phyloP scores from a whole-genome alignment of 2,797 vertebrate genomes.

The Chelidonichthys spinosus region DNA sequence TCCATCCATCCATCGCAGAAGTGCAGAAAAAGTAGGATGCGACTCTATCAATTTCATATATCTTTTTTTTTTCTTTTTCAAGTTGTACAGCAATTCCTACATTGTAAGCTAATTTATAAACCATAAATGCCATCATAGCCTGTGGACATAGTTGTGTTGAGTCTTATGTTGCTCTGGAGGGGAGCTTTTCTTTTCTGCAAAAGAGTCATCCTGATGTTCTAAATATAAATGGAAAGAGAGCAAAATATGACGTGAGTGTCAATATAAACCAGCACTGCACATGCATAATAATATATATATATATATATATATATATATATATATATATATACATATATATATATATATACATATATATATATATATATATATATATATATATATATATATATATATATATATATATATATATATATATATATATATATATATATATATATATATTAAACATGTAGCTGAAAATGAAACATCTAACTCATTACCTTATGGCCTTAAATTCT shows the following conservation, averaged over 20 bases:
- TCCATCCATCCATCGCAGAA: no score
- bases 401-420: constrained; percentile 2
- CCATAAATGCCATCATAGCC: no score
- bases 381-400: neutral
- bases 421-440: neutral
- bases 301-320: no score
- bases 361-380: constrained; percentile 3
- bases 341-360: constrained; percentile 15
- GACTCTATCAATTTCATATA: no score
- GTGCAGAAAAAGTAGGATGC: neutral
- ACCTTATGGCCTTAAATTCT: neutral
- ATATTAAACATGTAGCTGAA: neutral
- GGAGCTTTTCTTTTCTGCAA: neutral
- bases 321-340: neutral
- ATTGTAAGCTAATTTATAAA: neutral
- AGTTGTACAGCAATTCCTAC: neutral
- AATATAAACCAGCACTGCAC: neutral
- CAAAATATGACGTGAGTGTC: neutral
- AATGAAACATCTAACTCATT: neutral
- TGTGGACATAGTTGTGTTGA: neutral
- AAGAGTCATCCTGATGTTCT: neutral
- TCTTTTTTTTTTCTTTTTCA: no score
- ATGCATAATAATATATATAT: no score
- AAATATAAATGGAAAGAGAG: no score
- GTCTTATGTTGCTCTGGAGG: neutral